Evolutionary conservation across 2,797 vertebrate species (phyloP), one percentile per base, ranked within the genome.

Genomic region (Huso huso): DNA sequence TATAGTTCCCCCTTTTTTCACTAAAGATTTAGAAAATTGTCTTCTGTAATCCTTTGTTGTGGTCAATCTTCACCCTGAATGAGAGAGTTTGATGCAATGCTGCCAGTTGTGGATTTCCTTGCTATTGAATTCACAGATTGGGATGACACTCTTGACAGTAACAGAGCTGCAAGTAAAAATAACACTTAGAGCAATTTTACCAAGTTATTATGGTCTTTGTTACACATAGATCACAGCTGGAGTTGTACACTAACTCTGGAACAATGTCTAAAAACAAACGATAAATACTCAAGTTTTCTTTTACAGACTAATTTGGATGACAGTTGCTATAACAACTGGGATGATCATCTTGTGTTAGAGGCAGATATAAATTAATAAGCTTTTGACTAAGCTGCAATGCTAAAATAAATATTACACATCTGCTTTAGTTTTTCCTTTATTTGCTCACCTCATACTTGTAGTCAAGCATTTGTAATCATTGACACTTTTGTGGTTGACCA

Each of bases 81-180:
- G 84, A 79, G 84, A 79, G 74, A 87, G 84, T 81, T 83, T 82
- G 84, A 75, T 83, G 74, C 78, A 78, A 79, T 78, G 79, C 86
- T 82, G 77, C 72, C 81, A 79, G 82, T 81, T 62, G 70, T 70
- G 70, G 77, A 69, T 76, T 79, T 81, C 79, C 82, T 84, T 87
- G 86, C 88, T 90, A 82, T 83, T 37, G 23, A 37, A 37, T 37
- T 37, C 2, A 37, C 23, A 37, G 23, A 37, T 80, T 83, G 81
- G 78, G 84, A 81, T 79, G 80, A 79, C 77, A 83, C 77, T 77
- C 68, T 70, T 71, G 66, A 10, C 51, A 52, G 65, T 61, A 79
- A 81, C 80, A 80, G 76, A 82, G 77, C 86, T 87, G 76, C 74
- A 77, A 78, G 78, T 66, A 82, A 82, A 82, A 85, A 73, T 76